Percentiles rank a stretch among this genome's conserved stretches.
Evolutionary conservation across 1,140 invertebrate species (phyloP).

Genomic region (Metopolophium dirhodum): DNA sequence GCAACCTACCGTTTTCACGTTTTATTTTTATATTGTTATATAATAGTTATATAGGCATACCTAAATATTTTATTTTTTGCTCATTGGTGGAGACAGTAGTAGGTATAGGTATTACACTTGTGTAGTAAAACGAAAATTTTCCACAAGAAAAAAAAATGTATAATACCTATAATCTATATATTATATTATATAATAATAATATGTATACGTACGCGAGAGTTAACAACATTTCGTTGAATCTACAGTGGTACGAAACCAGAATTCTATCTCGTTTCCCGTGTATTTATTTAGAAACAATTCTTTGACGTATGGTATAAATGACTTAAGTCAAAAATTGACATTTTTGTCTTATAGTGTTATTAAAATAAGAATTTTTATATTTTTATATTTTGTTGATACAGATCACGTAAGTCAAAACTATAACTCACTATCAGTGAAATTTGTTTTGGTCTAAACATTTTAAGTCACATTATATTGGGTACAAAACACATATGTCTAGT

Average conservation of each 20-base stretch:
- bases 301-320: too few relatives aligned
- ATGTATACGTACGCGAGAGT: background rate
- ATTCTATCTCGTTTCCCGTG: background rate
- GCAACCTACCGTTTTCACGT: background rate
- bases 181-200: background rate
- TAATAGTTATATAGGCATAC: background rate
- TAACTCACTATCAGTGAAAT: too few relatives aligned
- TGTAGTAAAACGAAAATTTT: background rate
- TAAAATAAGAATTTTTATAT: too few relatives aligned
- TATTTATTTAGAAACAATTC: background rate
- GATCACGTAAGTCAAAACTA: too few relatives aligned
- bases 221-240: background rate
- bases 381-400: too few relatives aligned
- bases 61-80: background rate
- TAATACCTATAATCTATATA: too few relatives aligned
- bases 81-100: background rate
- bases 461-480: too few relatives aligned
- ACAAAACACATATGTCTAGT: too few relatives aligned
- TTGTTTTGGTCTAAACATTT: too few relatives aligned
- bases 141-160: too few relatives aligned
- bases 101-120: background rate
- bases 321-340: too few relatives aligned
- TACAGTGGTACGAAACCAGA: background rate
- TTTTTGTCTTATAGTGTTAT: too few relatives aligned
- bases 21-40: background rate